Evolutionary conservation across 2,113 vertebrate species (phyloP), one percentile per base, ranked within the genome.

Genomic region (Crotalus viridis): DNA sequence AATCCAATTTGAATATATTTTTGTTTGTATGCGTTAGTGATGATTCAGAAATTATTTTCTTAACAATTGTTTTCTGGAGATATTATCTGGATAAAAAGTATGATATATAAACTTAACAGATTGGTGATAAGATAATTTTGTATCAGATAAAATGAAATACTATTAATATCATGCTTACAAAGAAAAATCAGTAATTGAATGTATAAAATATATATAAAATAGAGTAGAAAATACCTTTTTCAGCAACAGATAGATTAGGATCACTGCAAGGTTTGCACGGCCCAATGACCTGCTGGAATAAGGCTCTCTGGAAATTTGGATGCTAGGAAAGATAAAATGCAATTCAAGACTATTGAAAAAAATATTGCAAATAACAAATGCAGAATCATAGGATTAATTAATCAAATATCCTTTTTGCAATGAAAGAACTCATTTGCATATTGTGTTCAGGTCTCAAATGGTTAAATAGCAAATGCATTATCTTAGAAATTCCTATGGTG

Each of bases 241-340:
- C 99, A 95, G 98, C 98, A 94, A 99, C 98, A 92, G 97, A 98
- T 93, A 99, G 98, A 96, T 99, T 99, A 94, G 98, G 98, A 93
- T 99, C 99, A 89, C 98, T 98, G 96, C 99, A 99, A 33, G 99
- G 99, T 97, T 99, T 99, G 97, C 99, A 99, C 3, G 99, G 98
- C 96, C 99, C 99, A 15, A 99, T 98, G 94, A 99, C 98, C 96
- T 99, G 99, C 96, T 99, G 99, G 94, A 99, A 98, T 96, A 99
- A 98, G 95, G 99, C 98, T 96, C 99, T 98, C 97, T 99, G 99
- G 98, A 99, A 98, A 95, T 98, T 99, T 94, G 98, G 98, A 96
- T 98, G 98, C 99, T 99, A 95, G 55, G 90, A 95, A 94, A 92
- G 54, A 94, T 88, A 54, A 94, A 94, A 93, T 88, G 91, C 92